Evolutionary conservation across 1,140 invertebrate species (phyloP).

Genomic region (Oncopodura yosiiana): DNA sequence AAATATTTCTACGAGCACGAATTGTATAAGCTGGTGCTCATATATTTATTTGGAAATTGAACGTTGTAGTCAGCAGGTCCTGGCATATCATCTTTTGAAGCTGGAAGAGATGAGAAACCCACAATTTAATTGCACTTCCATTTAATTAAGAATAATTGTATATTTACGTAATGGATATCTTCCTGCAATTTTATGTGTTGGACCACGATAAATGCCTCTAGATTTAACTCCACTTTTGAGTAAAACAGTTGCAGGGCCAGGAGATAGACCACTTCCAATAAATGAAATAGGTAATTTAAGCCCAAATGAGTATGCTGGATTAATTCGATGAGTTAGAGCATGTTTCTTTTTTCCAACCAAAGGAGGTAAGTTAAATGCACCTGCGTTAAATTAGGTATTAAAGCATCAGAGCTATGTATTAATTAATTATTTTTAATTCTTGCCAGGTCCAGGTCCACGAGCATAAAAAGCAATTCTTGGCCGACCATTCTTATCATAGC

Average conservation of each 20-base stretch:
- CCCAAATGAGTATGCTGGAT: slow-evolving; percentile 26
- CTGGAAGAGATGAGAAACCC: too few relatives aligned
- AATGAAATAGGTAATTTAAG: slow-evolving; percentile 6
- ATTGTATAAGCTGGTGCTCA: too few relatives aligned
- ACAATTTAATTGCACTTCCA: too few relatives aligned
- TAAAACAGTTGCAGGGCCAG: slow-evolving; percentile 17
- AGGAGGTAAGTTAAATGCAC: slow-evolving; percentile 14
- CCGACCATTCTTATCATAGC: slow-evolving; percentile 2
- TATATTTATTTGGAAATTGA: too few relatives aligned
- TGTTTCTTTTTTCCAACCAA: slow-evolving; percentile 21
- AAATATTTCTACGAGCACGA: too few relatives aligned
- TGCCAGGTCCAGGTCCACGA: slow-evolving; percentile 22
- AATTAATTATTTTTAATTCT: too few relatives aligned
- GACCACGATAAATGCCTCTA: slow-evolving; percentile 5
- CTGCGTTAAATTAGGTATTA: neutral
- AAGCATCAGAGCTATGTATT: neutral
- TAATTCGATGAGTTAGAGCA: slow-evolving; percentile 25
- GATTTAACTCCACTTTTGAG: slow-evolving; percentile 15
- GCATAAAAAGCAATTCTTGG: slow-evolving; percentile 22
- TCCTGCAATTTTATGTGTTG: neutral
- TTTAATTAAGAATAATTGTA: too few relatives aligned
- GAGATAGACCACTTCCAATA: neutral
- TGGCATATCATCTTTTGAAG: too few relatives aligned
- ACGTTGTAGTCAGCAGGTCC: slow-evolving; percentile 10
- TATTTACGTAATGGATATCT: slow-evolving; percentile 7